A percentile compares a stretch with the other conserved stretches of the same genome.
phyloP scores from a whole-genome alignment of 2,797 vertebrate genomes.

The Enteromius anoplus region DNA sequence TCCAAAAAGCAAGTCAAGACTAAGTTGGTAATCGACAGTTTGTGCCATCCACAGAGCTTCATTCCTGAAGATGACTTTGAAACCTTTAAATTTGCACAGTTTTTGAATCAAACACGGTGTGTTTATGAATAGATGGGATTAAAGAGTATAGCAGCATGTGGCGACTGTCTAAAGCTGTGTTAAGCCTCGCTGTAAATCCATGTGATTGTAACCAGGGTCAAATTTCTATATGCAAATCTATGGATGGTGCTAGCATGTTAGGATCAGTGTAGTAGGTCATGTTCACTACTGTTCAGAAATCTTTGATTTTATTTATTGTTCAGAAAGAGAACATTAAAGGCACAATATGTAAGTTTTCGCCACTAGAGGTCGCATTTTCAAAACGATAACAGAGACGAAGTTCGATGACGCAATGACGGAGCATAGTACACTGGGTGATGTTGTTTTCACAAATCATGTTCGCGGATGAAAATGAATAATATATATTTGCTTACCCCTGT shows the following conservation, averaged over 20 bases:
- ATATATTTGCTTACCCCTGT: no score
- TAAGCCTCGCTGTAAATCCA: not conserved
- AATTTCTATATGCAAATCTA: constrained; percentile 13
- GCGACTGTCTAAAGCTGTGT: constrained; percentile 1
- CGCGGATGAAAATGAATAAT: no score
- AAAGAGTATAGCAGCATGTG: not conserved
- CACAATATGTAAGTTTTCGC: no score
- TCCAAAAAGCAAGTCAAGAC: not conserved
- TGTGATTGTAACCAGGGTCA: constrained; percentile 6
- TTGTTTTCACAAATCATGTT: no score
- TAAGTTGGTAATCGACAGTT: not conserved
- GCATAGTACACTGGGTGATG: no score
- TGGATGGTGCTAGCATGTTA: not conserved
- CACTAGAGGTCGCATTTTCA: no score
- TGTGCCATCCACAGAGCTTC: not conserved
- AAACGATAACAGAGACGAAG: no score
- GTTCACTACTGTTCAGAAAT: no score
- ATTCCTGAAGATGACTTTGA: not conserved
- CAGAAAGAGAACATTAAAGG: no score
- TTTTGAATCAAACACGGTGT: not conserved
- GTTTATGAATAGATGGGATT: constrained; percentile 3
- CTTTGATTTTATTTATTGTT: no score
- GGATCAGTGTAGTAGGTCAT: no score
- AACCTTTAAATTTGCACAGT: not conserved
- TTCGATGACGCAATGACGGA: no score